Base-by-base conservation (phyloP, 2,113 vertebrate species). In the Hassar affinis region DNA sequence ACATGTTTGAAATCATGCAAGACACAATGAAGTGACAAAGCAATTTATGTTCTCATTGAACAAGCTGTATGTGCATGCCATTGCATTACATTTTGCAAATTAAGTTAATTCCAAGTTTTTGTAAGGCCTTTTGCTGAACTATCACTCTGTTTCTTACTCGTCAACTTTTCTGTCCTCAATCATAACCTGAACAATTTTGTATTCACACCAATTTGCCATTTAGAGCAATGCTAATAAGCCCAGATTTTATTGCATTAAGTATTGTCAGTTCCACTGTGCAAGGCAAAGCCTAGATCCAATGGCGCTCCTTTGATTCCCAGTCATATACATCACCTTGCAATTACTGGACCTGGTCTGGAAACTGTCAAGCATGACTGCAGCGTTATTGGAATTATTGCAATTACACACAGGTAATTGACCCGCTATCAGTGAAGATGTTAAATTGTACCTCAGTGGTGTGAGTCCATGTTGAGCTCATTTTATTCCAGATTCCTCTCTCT, bases 361-460 rank as follows among this genome's bases (percentile, higher is more conserved):
- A 92, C 92, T 91, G 92, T 92, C 93, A 93, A 92, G 92, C 93
- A 92, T 93, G 93, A 93, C 93, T 93, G 91, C 91, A 84, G 91
- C 90, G 88, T 90, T 93, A 93, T 91, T 93, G 92, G 92, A 93
- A 92, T 94, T 92, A 93, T 93, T 93, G 92, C 93, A 94, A 93
- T 95, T 94, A 94, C 93, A 91, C 90, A 91, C 91, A 92, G 92
- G 93, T 94, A 93, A 95, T 93, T 95, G 93, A 93, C 92, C 93
- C 89, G 88, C 90, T 90, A 92, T 88, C 86, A 91, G 89, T 91
- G 91, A 91, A 89, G 92, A 92, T 93, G 93, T 94, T 94, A 93
- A 93, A 93, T 90, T 92, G 89, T 88, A 86, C 87, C 91, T 89
- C 89, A 90, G 86, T 91, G 89, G 90, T 90, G 85, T 88, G 85